Evolutionary conservation across 1,140 invertebrate genomes (phyloP).

Genomic region (Dinothrombium tinctorium): DNA sequence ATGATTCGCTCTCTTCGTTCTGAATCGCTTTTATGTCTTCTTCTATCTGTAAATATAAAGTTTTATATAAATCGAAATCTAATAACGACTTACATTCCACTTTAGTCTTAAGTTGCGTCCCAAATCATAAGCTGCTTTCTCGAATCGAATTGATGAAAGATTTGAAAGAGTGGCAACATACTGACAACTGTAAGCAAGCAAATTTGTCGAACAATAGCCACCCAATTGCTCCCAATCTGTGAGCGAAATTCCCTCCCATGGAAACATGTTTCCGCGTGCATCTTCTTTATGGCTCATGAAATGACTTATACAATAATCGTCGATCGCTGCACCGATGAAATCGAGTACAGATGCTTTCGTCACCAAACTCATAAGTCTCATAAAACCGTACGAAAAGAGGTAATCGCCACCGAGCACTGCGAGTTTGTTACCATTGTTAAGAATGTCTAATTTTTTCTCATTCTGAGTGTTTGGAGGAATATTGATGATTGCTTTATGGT

Average conservation of each 20-base stretch:
- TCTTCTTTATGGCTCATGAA: neutral
- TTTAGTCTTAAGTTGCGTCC: slow-evolving; percentile 3
- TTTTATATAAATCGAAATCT: neutral
- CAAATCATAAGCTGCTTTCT: slow-evolving; percentile 1
- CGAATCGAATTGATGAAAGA: neutral
- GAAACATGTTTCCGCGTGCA: neutral
- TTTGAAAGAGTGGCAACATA: neutral
- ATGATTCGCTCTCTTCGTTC: neutral
- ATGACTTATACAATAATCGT: slow-evolving; percentile 4
- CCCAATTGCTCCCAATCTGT: neutral
- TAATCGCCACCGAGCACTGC: slow-evolving; percentile 6
- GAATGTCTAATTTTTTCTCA: neutral
- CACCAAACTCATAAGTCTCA: slow-evolving; percentile 1
- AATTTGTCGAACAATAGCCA: neutral
- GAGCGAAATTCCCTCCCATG: neutral
- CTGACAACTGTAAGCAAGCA: slow-evolving; percentile 1
- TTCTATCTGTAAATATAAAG: neutral
- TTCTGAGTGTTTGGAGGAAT: neutral
- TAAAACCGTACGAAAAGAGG: slow-evolving; percentile 3
- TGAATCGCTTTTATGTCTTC: neutral
- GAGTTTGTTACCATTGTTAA: slow-evolving; percentile 5
- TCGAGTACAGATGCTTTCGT: neutral
- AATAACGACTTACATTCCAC: slow-evolving; percentile 6
- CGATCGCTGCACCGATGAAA: slow-evolving; percentile 3
- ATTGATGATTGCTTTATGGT: slow-evolving; percentile 4